Conservation (phyloP, 2,797 vertebrate species). For the Muscicapa comitata region DNA sequence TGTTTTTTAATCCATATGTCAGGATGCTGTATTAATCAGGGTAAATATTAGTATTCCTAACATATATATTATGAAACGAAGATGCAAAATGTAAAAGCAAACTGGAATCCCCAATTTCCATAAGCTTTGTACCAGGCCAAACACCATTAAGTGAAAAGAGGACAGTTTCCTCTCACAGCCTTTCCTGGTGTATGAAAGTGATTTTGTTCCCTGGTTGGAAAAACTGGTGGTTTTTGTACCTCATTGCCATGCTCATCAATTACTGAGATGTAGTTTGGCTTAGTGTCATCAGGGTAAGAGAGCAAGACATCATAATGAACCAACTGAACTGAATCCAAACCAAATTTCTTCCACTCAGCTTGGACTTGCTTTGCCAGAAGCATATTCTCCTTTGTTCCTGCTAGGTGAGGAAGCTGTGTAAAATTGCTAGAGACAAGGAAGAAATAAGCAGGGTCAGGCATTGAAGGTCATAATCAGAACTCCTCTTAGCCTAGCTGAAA, state of each 20-base stretch:
- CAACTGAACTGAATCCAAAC: constrained; percentile 89
- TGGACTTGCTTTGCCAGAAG: constrained; percentile 86
- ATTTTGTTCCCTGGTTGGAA: neutral
- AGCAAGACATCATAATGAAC: constrained; percentile 90
- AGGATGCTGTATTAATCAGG: neutral
- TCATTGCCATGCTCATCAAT: constrained; percentile 80
- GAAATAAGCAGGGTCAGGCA: neutral
- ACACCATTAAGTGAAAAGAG: neutral
- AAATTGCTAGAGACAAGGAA: constrained; percentile 82
- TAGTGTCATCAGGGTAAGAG: constrained; percentile 89
- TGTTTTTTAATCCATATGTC: neutral
- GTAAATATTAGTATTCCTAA: neutral
- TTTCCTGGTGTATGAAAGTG: neutral
- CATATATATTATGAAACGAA: neutral
- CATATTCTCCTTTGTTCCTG: constrained; percentile 88
- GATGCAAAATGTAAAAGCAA: neutral
- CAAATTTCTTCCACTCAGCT: constrained; percentile 88
- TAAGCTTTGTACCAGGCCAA: neutral
- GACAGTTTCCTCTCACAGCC: neutral
- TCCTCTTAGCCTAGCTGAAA: neutral
- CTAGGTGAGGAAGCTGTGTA: constrained; percentile 87
- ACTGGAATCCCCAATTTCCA: neutral
- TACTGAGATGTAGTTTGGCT: constrained; percentile 90
- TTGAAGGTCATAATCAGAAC: neutral
- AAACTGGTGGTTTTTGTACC: constrained; percentile 71